A percentile compares a stretch with the other conserved stretches of the same genome.
Conservation (phyloP, 1,140 invertebrate genomes). For the Hypothenemus hampei region DNA sequence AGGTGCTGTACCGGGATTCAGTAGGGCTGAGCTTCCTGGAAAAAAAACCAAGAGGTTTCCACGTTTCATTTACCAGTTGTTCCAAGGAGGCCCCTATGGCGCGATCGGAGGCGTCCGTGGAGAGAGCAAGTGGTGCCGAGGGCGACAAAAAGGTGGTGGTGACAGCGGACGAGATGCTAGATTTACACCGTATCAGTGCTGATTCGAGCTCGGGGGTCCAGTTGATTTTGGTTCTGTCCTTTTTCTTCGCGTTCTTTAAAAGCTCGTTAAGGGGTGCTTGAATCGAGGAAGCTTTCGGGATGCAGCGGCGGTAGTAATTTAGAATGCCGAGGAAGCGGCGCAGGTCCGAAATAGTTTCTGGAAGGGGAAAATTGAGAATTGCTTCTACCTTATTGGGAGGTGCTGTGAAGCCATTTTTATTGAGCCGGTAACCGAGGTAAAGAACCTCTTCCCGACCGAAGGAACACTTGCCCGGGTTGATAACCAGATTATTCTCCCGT, state of each 20-base stretch:
- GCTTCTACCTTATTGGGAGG: background rate
- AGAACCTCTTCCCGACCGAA: background rate
- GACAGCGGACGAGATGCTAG: background rate
- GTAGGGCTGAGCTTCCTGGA: too few species aligned
- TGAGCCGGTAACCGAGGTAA: background rate
- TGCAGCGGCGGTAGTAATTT: conserved; percentile 40
- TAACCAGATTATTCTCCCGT: background rate
- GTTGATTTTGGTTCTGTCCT: background rate
- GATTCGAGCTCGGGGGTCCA: background rate
- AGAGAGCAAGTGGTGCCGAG: background rate
- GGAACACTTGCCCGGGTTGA: background rate
- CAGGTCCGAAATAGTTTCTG: background rate
- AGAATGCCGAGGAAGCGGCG: conserved; percentile 28
- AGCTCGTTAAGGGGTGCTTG: conserved; percentile 27
- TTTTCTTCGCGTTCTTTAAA: background rate
- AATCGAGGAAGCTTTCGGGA: conserved; percentile 32
- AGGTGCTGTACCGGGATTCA: too few species aligned
- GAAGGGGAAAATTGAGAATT: background rate
- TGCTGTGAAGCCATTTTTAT: background rate
- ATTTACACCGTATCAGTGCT: background rate
- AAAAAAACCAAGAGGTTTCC: conserved; percentile 45
- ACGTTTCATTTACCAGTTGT: too few species aligned
- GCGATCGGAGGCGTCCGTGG: background rate
- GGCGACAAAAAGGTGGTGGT: background rate
- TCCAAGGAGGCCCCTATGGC: background rate